Base-by-base conservation (phyloP, 2,888 invertebrate genomes). In the Eupithecia centaureata region DNA sequence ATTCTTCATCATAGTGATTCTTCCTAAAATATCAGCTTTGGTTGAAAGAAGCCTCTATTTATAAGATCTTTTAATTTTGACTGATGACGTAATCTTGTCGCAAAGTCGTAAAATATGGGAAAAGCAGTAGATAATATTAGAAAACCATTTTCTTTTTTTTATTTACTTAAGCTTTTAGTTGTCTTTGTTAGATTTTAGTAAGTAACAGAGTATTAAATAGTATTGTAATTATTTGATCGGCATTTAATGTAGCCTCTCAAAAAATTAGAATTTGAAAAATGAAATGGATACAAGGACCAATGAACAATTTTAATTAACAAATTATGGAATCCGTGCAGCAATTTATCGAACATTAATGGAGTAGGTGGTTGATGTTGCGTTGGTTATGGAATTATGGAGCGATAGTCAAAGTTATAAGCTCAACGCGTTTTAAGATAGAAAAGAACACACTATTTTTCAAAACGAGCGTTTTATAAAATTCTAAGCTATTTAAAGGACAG, bases 301-400 rank as follows among this genome's bases (percentile, higher is more conserved):
- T 67, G 38, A 62, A 30, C 67, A 59, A 59, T 58, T 59, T 67
- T 63, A 63, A 68, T 63, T 63, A 68, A 60, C 47, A 63, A 62
- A 67, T 63, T 56, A 63, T 33, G 63, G 57, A 65, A 70, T 59
- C 63, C 42, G 38, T 58, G 58, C 63, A 52, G 47, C 66, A 65
- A 63, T 73, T 64, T 66, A 68, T 68, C 38, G 65, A 61, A 35
- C 35, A 67, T 67, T 73, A 70, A 70, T 70, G 57, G 54, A 67
- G 68, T 68, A 58, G 61, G 62, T 67, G 63, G 62, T 27, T 59
- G 63, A 71, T 71, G 58, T 67, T 54, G 65, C 67, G 65, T 63
- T 71, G 54, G 63, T 63, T 73, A 69, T 73, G 63, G 63, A 70
- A 67, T 73, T 65, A 69, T 70, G 35, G 47, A 63, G 54, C 32